Base-by-base conservation (phyloP, 1,140 invertebrate species). In the Druon quercuslanigerum region DNA sequence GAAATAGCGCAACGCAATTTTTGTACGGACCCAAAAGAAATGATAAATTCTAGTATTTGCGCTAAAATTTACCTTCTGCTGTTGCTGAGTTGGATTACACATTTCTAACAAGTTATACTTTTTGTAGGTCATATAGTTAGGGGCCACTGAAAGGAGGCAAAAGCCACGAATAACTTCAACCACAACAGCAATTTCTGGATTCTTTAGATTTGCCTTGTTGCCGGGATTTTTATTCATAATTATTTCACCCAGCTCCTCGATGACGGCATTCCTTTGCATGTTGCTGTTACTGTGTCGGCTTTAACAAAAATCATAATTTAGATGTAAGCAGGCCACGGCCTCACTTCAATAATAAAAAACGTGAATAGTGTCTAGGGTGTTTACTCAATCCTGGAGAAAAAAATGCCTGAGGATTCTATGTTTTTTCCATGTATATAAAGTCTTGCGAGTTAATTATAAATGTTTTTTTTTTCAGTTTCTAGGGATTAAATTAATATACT, bases 181-280 rank as follows among this genome's bases (percentile, higher is more conserved):
- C 75, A 97, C 92, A 54, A 97, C 93, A 17, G 95, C 94, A n/a
- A 95, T 90, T 76, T 95, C 92, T 25, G 96, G 94, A 87, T 93
- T 93, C 84, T 95, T 95, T n/a, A 97, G 90, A 89, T 96, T 93
- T 2, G 95, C 96, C 86, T 94, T 95, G 83, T 96, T 96, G 13
- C 92, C 91, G n/a, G 92, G 84, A 88, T 95, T 95, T 82, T 94
- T 94, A 33, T 93, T 88, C 14, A 90, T 86, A 60, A 97, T 94
- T 76, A 96, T 86, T 4, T 94, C 93, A 1, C 95, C 96, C 13
- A 97, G 84, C 80, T 93, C 91, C 80, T 94, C 92, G 51, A 97
- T 96, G 1, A 97, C 89, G 57, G 94, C 92, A 56, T 94, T 94
- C 77, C 95, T 92, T 40, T 93, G 92, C 14, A 97, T 91, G 79